Conservation (phyloP, 2,113 vertebrate species). For the Potamarius usumacintae region DNA sequence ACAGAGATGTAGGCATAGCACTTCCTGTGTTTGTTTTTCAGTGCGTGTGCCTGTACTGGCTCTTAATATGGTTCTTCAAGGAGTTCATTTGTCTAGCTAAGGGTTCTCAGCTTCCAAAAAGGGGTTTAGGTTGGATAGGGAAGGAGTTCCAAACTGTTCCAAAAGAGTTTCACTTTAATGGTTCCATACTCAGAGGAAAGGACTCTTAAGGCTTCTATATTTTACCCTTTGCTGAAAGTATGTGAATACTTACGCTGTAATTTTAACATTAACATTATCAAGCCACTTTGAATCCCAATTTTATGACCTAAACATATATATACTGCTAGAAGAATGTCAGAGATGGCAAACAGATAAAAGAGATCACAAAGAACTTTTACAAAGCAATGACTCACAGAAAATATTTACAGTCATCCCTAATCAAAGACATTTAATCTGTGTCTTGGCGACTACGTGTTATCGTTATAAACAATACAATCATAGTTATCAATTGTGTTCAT, state of each 20-base stretch:
- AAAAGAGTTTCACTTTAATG: neutral
- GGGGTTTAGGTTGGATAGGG: neutral
- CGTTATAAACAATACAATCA: neutral
- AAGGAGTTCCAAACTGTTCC: neutral
- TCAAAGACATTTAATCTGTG: neutral
- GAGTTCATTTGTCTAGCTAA: neutral
- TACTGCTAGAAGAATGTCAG: slow-evolving; percentile 7
- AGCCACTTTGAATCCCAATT: neutral
- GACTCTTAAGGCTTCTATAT: neutral
- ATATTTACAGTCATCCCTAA: neutral
- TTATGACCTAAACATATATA: slow-evolving; percentile 15
- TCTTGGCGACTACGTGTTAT: neutral
- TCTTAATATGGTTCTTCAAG: neutral
- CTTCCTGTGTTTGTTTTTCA: slow-evolving; percentile 35
- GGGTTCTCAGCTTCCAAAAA: neutral
- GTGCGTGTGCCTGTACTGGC: neutral
- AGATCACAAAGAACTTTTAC: neutral
- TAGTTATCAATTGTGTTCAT: neutral
- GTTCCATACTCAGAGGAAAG: neutral
- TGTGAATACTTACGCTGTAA: neutral
- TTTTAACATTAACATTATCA: slow-evolving; percentile 12
- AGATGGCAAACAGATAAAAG: slow-evolving; percentile 26
- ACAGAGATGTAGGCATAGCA: slow-evolving; percentile 31
- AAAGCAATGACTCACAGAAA: neutral
- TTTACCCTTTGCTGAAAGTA: too few species aligned